Conservation (phyloP, 2,888 invertebrate genomes). For the Endotricha flammealis region DNA sequence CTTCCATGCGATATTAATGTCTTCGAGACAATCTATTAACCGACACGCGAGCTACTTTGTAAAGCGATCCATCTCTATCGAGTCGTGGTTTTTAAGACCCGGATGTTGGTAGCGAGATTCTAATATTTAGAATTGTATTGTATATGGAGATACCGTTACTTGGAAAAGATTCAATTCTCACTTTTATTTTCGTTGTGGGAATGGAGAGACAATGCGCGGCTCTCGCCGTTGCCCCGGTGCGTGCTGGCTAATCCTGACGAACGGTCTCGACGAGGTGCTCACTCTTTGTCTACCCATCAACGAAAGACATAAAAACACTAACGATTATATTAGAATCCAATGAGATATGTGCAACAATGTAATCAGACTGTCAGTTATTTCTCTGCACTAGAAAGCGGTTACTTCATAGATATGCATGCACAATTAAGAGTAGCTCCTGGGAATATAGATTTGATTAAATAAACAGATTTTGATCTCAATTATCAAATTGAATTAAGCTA, state of each 20-base stretch:
- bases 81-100: slow-evolving; percentile 57
- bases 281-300: slow-evolving; percentile 1
- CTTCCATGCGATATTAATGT: slow-evolving; percentile 13
- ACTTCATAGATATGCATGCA: neutral
- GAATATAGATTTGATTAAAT: neutral
- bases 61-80: slow-evolving; percentile 33
- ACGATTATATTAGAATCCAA: slow-evolving; percentile 4
- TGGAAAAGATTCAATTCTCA: slow-evolving; percentile 59
- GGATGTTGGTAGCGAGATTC: slow-evolving; percentile 51
- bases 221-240: slow-evolving; percentile 17
- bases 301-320: slow-evolving; percentile 1
- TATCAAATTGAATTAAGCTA: neutral
- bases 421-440: neutral
- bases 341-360: slow-evolving; percentile 1
- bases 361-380: neutral
- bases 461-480: neutral
- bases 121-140: slow-evolving; percentile 60
- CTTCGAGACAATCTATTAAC: slow-evolving; percentile 20
- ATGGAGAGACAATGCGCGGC: slow-evolving; percentile 36
- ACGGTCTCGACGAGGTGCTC: slow-evolving; percentile 13
- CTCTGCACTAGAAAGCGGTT: neutral
- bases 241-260: slow-evolving; percentile 31
- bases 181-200: slow-evolving; percentile 67
- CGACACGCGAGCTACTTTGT: slow-evolving; percentile 39
- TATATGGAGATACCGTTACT: slow-evolving; percentile 55